A percentile compares a stretch with the other conserved stretches of the same genome.
phyloP scores from a whole-genome alignment of 2,888 invertebrate species.

The Dromius quadrimaculatus region DNA sequence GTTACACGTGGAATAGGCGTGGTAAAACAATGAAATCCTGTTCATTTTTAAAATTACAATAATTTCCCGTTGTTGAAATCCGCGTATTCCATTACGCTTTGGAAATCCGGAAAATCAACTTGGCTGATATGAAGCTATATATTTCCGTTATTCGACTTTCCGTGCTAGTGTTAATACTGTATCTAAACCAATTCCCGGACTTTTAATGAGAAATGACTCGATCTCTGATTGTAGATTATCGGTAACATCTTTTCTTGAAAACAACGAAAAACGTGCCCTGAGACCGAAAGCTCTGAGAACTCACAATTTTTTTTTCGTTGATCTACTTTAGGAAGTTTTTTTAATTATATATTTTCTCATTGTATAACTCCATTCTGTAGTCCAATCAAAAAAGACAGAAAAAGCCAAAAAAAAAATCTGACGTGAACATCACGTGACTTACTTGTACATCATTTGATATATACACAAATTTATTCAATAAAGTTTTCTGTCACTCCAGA shows the following conservation, averaged over 20 bases:
- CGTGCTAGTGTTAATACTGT: constrained; percentile 28
- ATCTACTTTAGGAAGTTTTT: neutral
- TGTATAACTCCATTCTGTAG: too few relatives aligned
- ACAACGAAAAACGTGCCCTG: neutral
- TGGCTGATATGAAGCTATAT: constrained; percentile 23
- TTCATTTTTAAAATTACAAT: too few relatives aligned
- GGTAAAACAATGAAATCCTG: too few relatives aligned
- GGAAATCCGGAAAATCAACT: constrained; percentile 49
- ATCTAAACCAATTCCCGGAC: constrained; percentile 37
- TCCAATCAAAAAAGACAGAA: too few relatives aligned
- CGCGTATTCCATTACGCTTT: constrained; percentile 33
- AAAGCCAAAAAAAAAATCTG: too few relatives aligned
- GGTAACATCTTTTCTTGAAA: constrained; percentile 15
- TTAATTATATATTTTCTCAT: neutral
- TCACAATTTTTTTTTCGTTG: too few relatives aligned
- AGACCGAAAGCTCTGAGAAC: neutral
- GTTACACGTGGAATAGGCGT: neutral
- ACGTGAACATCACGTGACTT: too few relatives aligned
- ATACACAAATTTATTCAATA: too few relatives aligned
- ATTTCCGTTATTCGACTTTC: constrained; percentile 44
- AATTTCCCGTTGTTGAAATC: constrained; percentile 35
- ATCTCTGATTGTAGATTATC: constrained; percentile 50
- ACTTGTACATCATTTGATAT: too few relatives aligned
- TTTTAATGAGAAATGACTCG: constrained; percentile 51
- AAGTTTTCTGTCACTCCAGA: too few relatives aligned